Base-by-base conservation (phyloP, 2,888 invertebrate genomes). In the Orthosia gothica region DNA sequence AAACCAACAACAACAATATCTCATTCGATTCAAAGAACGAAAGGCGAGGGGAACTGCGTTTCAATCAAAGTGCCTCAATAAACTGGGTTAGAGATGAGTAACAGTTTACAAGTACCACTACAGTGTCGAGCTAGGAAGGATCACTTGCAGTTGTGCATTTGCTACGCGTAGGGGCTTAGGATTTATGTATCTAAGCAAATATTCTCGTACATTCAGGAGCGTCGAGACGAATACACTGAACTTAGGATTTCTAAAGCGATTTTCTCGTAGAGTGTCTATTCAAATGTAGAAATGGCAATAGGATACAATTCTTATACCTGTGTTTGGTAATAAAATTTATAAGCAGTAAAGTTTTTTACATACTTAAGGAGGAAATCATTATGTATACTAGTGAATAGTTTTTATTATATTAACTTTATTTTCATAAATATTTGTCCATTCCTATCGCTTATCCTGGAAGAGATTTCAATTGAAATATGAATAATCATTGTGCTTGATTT, bases 151-250 rank as follows among this genome's bases (percentile, higher is more conserved):
- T 50, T 52, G 71, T 52, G 62, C 70, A 62, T 52, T 63, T 40
- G 32, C 3, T 20, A 58, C 52, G 71, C 71, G 26, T 49, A 23
- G 9, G 2, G 11, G 32, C 70, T 52, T 20, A 68, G 20, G 32
- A 76, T 47, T 47, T 58, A 50, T 66, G n/a, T 32, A 23, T 58
- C 32, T 23, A 59, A 59, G 23, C 52, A 68, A 75, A 67, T 61
- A 49, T 54, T 67, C 47, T 52, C 12, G 5, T 20, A 63, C 4
- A 59, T 73, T 74, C 20, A 32, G 1, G 9, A 18, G 9, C 23
- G 23, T 5, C 7, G 11, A 62, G 16, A 32, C 15, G 52, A 15
- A 45, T 59, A 20, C 20, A 18, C 40, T 52, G 40, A 45, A 45
- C 18, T 57, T 57, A 18, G 12, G 5, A 26, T 45, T 52, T 32